A percentile compares a stretch with the other conserved stretches of the same genome.
These are phyloP conservation scores for Cottus gobio DNA, from an alignment of 2,113 vertebrate genomes.

Conservation along the genomic window DNA sequence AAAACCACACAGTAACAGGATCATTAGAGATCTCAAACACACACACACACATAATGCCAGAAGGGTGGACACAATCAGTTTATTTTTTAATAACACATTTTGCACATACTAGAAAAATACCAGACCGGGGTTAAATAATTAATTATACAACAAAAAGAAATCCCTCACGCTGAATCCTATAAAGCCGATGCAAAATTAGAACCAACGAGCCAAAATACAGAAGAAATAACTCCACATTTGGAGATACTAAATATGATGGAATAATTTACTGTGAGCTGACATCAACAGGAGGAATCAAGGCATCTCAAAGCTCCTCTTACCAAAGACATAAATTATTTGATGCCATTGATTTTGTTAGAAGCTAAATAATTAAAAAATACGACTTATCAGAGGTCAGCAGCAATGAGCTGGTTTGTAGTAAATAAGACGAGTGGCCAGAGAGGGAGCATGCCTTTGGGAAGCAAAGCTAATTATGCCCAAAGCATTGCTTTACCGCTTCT, in stretches of 20 bases:
- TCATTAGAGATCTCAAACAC: background rate
- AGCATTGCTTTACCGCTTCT: conserved; percentile 22
- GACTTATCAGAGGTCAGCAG: conserved; percentile 37
- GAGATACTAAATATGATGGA: background rate
- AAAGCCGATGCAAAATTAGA: background rate
- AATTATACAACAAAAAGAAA: background rate
- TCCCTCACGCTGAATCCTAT: background rate
- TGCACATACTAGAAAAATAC: background rate
- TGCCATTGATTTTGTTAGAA: conserved; percentile 10
- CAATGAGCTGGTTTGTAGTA: conserved; percentile 26
- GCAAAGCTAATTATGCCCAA: conserved; percentile 27
- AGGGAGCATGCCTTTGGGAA: conserved; percentile 1
- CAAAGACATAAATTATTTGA: conserved; percentile 2
- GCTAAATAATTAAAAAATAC: conserved; percentile 8
- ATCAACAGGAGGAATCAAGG: conserved; percentile 3
- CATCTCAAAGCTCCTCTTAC: background rate
- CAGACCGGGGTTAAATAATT: background rate
- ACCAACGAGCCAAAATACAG: conserved; percentile 6
- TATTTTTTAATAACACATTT: background rate
- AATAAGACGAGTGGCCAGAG: conserved; percentile 10
- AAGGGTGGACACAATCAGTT: background rate
- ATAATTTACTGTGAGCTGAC: background rate
- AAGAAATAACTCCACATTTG: background rate
- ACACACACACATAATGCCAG: background rate
- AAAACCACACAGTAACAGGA: conserved; percentile 10